Evolutionary conservation across 2,888 invertebrate species (phyloP).

Genomic region (Ophion costatus): DNA sequence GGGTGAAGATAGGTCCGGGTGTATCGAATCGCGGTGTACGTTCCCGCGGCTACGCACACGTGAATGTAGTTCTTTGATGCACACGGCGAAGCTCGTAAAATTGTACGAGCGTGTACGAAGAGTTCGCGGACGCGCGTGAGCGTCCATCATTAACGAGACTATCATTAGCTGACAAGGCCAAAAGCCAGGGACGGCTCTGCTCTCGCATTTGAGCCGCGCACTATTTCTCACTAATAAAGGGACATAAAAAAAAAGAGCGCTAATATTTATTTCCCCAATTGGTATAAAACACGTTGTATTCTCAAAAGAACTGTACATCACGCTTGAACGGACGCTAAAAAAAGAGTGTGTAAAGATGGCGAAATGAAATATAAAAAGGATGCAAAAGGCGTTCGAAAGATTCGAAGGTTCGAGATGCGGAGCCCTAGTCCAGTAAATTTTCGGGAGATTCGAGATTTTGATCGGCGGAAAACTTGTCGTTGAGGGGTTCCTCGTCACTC

Average conservation of each 20-base stretch:
- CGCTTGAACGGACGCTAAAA: constrained; percentile 4
- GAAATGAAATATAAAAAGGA: constrained; percentile 14
- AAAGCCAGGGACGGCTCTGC: constrained; percentile 76
- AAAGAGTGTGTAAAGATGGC: constrained; percentile 18
- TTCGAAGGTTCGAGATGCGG: background rate
- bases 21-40: constrained; percentile 7
- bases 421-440: constrained; percentile 49
- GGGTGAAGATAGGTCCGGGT: constrained; percentile 37
- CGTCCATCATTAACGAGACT: constrained; percentile 82
- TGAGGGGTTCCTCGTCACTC: constrained; percentile 47
- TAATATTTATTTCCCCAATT: background rate
- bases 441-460: constrained; percentile 44
- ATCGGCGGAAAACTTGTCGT: constrained; percentile 26
- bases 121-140: constrained; percentile 73
- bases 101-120: constrained; percentile 66
- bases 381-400: background rate
- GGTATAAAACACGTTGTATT: constrained; percentile 9
- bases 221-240: background rate
- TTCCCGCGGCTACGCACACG: background rate
- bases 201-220: constrained; percentile 34
- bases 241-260: constrained; percentile 1
- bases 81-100: background rate
- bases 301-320: constrained; percentile 13
- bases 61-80: background rate
- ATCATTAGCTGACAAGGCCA: constrained; percentile 83